A percentile compares a stretch with the other conserved stretches of the same genome.
Conservation (phyloP, 2,888 invertebrate genomes). For the Himalopsyche kuldschensis region DNA sequence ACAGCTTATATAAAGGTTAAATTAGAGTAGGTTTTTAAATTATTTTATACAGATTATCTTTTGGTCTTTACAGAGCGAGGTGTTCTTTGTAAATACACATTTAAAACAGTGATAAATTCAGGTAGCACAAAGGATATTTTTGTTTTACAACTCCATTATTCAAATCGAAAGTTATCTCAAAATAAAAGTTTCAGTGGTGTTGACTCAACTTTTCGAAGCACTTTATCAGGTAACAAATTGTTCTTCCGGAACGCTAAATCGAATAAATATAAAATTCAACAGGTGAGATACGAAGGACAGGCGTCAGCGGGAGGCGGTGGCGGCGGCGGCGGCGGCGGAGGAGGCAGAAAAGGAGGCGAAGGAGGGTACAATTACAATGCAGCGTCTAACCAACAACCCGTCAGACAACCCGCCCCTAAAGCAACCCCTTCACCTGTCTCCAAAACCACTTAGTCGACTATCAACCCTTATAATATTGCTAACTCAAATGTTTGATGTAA, state of each 20-base stretch:
- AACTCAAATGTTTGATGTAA: background rate
- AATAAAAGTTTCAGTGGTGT: background rate
- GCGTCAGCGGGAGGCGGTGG: conserved; percentile 38
- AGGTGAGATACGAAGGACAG: conserved; percentile 57
- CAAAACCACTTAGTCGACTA: background rate
- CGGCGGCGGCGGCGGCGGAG: conserved; percentile 46
- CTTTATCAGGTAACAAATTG: background rate
- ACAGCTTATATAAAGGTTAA: too few relatives aligned
- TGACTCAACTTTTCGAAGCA: background rate
- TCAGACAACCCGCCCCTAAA: conserved; percentile 49
- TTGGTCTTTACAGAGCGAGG: too few relatives aligned
- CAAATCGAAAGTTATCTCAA: background rate
- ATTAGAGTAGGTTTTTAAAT: too few relatives aligned
- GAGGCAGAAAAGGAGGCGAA: conserved; percentile 48
- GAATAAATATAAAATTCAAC: conserved; percentile 11
- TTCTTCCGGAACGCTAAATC: background rate
- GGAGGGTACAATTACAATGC: conserved; percentile 59
- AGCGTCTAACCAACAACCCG: conserved; percentile 53
- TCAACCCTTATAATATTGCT: background rate
- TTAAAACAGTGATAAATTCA: background rate
- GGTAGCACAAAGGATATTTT: background rate
- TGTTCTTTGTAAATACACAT: too few relatives aligned
- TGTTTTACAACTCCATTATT: background rate
- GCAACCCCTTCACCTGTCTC: conserved; percentile 17
- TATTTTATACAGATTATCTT: too few relatives aligned